phyloP scores from a whole-genome alignment of 2,888 invertebrate species.

The Branchinecta sandiegonensis region DNA sequence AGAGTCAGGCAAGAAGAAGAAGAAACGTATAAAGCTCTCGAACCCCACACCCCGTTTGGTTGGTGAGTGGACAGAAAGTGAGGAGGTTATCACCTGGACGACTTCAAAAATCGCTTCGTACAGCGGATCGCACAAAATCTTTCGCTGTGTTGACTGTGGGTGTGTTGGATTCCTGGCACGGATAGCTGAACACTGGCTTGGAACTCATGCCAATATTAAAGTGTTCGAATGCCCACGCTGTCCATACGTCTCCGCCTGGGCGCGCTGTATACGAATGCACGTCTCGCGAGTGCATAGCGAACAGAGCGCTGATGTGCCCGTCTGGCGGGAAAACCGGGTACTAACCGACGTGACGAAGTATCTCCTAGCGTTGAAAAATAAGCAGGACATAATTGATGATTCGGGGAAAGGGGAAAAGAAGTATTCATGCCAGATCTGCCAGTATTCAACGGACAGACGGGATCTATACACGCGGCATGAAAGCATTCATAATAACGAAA shows the following conservation, averaged over 20 bases:
- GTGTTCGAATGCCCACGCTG: conserved; percentile 51
- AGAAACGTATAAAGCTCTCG: conserved; percentile 1
- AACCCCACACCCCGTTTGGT: conserved; percentile 20
- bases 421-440: conserved; percentile 72
- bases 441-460: conserved; percentile 77
- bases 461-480: conserved; percentile 82
- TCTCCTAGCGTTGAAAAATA: conserved; percentile 50
- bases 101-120: conserved; percentile 65
- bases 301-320: conserved; percentile 41
- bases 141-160: conserved; percentile 59
- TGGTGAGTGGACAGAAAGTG: conserved; percentile 49
- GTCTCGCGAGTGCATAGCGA: conserved; percentile 55
- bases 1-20: neutral
- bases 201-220: conserved; percentile 51
- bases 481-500: conserved; percentile 83
- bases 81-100: conserved; percentile 56
- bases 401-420: conserved; percentile 36
- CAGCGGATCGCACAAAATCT: conserved; percentile 57
- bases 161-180: conserved; percentile 57
- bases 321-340: conserved; percentile 53
- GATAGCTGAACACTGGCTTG: conserved; percentile 61
- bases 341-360: conserved; percentile 57
- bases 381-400: conserved; percentile 38
- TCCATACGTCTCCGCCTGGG: conserved; percentile 60
- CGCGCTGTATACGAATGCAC: conserved; percentile 55